Conservation (phyloP, 2,888 invertebrate genomes). For the Mongoloraphidia duomilia region DNA sequence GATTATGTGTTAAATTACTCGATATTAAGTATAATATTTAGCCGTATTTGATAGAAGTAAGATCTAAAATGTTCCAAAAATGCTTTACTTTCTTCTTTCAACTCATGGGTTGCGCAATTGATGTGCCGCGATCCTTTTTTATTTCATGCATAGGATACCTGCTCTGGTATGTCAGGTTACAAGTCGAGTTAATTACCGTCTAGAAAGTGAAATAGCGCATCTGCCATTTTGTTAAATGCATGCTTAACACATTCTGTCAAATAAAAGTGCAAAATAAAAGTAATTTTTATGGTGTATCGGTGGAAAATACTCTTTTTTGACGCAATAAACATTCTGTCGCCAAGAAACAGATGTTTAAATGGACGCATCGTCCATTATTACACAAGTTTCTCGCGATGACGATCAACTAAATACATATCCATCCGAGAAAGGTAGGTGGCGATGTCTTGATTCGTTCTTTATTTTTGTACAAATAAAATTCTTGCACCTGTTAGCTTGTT, state of each 20-base stretch:
- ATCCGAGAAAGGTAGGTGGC: conserved; percentile 74
- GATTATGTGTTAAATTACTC: no score
- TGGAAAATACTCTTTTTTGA: conserved; percentile 10
- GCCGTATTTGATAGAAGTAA: no score
- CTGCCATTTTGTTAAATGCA: conserved; percentile 27
- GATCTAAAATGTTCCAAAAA: no score
- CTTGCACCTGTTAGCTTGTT: conserved; percentile 2
- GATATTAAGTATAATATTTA: no score
- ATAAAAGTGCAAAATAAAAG: conserved; percentile 6
- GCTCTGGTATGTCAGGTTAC: no score
- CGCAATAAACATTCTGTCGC: conserved; percentile 13
- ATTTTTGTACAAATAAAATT: no score
- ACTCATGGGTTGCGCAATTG: no score
- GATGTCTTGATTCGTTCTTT: conserved; percentile 11
- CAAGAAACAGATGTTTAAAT: conserved; percentile 57
- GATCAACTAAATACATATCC: conserved; percentile 85
- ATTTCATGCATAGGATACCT: no score
- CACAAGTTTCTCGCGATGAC: conserved; percentile 96
- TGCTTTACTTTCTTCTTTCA: no score
- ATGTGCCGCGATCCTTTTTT: no score
- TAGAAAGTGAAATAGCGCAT: conserved; percentile 18
- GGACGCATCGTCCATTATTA: conserved; percentile 99
- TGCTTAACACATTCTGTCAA: conserved; percentile 1
- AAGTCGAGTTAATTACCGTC: not conserved
- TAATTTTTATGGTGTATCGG: conserved; percentile 17